Base-by-base conservation (phyloP, 2,888 invertebrate genomes). In the Limenitis camilla region DNA sequence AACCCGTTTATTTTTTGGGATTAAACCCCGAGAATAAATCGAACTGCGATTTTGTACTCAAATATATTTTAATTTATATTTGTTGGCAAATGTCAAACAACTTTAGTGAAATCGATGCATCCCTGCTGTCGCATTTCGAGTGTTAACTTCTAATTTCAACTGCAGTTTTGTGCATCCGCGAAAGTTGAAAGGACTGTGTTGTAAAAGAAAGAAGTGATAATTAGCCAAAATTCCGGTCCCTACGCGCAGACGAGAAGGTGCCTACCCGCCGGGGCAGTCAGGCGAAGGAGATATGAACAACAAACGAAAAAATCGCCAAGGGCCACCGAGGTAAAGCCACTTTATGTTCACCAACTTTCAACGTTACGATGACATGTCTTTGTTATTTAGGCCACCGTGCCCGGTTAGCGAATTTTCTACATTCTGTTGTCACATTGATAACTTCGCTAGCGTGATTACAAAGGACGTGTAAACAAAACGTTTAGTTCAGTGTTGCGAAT, bases 191-290 rank as follows among this genome's bases (percentile, higher is more conserved):
- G 85, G 85, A 88, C 86, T 86, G 85, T 87, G 85, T 87, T 87
- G 80, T 86, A 81, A 85, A 84, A 86, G 83, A 86, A 78, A 84
- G 87, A 81, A 81, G 81, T 80, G 81, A 81, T 76, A 88, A 88
- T 83, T 85, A 76, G 84, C 90, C 93, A 93, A 93, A 92, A 93
- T 93, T 93, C 93, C 93, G 92, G 93, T 93, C 92, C 92, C 93
- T 87, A 93, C 92, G 91, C 92, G 90, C 89, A 92, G 91, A 89
- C 91, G 90, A 90, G 92, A 92, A 90, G 90, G 91, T 91, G 92
- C 92, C 92, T 91, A 91, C 89, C 89, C 89, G 87, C 89, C 91
- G 89, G 91, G 91, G 89, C 90, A 89, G 80, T 81, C 84, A 69
- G 86, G 87, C 76, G 87, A 84, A 76, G 83, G 83, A 85, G 91